Conservation (phyloP, 2,797 vertebrate genomes). For the Hippocampus kuda region DNA sequence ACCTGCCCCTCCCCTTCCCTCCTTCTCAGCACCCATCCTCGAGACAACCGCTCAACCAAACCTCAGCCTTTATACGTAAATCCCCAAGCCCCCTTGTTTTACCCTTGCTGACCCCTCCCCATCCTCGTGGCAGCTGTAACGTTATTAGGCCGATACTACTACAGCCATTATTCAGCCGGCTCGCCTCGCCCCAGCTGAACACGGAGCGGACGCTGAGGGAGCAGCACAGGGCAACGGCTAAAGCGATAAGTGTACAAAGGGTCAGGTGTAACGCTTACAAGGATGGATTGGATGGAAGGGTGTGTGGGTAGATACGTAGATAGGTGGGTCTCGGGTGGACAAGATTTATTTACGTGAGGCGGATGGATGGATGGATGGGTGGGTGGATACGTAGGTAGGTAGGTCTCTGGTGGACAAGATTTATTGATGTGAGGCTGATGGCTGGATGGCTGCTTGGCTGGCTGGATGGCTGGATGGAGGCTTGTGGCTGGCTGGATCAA, state of each 20-base stretch:
- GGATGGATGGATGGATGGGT: slow-evolving; percentile 6
- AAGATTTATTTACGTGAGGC: background rate
- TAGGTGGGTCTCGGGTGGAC: too few relatives aligned
- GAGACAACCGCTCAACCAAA: slow-evolving; percentile 19
- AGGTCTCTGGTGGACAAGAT: too few relatives aligned
- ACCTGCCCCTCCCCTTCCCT: slow-evolving; percentile 61
- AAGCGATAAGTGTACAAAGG: slow-evolving; percentile 34
- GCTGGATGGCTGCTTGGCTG: background rate
- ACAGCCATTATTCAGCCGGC: slow-evolving; percentile 53
- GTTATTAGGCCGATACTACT: slow-evolving; percentile 62
- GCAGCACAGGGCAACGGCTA: slow-evolving; percentile 23
- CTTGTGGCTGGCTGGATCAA: background rate
- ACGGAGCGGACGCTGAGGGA: slow-evolving; percentile 37
- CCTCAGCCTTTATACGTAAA: slow-evolving; percentile 26
- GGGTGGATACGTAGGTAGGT: too few relatives aligned
- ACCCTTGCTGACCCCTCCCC: slow-evolving; percentile 47
- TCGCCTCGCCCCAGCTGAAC: slow-evolving; percentile 16
- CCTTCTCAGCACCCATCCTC: slow-evolving; percentile 21
- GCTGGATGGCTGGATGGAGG: too few relatives aligned
- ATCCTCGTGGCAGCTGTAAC: slow-evolving; percentile 57
- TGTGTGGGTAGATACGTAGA: too few relatives aligned
- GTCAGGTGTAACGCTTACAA: slow-evolving; percentile 34
- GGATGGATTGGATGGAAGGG: slow-evolving; percentile 3
- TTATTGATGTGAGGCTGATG: background rate
- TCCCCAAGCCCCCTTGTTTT: slow-evolving; percentile 15